Evolutionary conservation across 2,113 vertebrate genomes (phyloP).

Genomic region (Oxygymnocypris stewartii): DNA sequence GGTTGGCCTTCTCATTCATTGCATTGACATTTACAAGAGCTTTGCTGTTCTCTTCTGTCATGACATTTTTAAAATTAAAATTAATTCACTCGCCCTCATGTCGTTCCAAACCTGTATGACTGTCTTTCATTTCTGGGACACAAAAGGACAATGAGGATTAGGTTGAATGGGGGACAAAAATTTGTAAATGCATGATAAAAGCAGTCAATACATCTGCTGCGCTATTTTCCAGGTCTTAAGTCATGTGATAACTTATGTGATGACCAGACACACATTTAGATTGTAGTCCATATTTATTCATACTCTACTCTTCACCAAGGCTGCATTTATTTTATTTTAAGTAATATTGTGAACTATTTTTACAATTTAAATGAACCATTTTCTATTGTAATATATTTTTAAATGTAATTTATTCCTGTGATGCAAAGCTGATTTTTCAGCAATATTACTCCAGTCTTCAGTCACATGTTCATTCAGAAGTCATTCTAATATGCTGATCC

Average conservation of each 20-base stretch:
- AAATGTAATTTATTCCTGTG: neutral
- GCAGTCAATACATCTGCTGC: neutral
- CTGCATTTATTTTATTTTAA: neutral
- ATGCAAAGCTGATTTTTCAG: neutral
- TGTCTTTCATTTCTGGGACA: neutral
- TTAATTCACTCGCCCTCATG: neutral
- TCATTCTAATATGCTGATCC: neutral
- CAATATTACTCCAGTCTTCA: neutral
- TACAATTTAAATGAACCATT: no score
- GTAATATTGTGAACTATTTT: no score
- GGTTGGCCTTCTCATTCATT: neutral
- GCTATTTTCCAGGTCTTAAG: neutral
- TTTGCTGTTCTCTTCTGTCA: neutral
- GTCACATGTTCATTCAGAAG: neutral
- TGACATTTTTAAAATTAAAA: neutral
- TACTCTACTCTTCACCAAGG: neutral
- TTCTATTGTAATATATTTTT: no score
- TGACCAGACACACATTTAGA: neutral
- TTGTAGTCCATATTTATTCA: neutral
- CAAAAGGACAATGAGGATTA: neutral
- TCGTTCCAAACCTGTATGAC: neutral
- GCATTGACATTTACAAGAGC: neutral
- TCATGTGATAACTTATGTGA: neutral
- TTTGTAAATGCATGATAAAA: neutral
- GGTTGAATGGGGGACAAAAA: neutral